A percentile compares a stretch with the other conserved stretches of the same genome.
Conservation (phyloP, 1,140 invertebrate species). For the Platyscapa corneri region DNA sequence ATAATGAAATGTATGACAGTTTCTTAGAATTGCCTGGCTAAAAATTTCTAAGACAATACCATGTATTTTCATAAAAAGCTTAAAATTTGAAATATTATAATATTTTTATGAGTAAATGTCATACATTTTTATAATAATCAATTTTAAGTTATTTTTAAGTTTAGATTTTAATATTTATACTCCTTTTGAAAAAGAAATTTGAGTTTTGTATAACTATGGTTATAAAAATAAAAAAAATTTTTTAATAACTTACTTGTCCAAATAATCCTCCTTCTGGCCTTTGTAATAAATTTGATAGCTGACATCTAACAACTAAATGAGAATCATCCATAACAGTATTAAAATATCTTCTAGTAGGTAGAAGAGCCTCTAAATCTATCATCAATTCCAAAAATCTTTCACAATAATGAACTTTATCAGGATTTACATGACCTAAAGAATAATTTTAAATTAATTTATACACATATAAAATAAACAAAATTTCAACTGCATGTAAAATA, state of each 20-base stretch:
- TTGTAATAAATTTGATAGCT: slow-evolving; percentile 84
- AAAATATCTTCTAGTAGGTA: slow-evolving; percentile 97
- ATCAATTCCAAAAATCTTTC: slow-evolving; percentile 97
- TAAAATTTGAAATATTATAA: slow-evolving; percentile 27
- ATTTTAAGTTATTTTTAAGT: slow-evolving; percentile 46
- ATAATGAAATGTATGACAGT: slow-evolving; percentile 24
- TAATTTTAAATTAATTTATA: slow-evolving; percentile 25
- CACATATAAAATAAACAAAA: background rate
- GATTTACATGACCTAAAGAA: slow-evolving; percentile 73
- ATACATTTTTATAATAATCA: slow-evolving; percentile 38
- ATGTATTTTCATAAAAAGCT: slow-evolving; percentile 26
- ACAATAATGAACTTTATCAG: slow-evolving; percentile 86
- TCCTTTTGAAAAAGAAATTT: slow-evolving; percentile 43
- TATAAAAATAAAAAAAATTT: slow-evolving; percentile 49
- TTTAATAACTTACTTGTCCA: slow-evolving; percentile 81
- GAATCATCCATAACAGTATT: slow-evolving; percentile 96
- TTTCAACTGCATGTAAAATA: too few species aligned
- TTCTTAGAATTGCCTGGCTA: background rate
- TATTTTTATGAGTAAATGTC: slow-evolving; percentile 41
- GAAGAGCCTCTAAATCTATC: slow-evolving; percentile 95
- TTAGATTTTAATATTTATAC: slow-evolving; percentile 55
- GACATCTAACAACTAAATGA: slow-evolving; percentile 93
- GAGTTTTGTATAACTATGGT: slow-evolving; percentile 52
- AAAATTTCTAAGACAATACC: background rate
- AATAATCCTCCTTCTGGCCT: slow-evolving; percentile 94